These are phyloP conservation scores for Crenuchus spilurus DNA, from an alignment of 2,797 vertebrate species.

Conservation along the genomic window DNA sequence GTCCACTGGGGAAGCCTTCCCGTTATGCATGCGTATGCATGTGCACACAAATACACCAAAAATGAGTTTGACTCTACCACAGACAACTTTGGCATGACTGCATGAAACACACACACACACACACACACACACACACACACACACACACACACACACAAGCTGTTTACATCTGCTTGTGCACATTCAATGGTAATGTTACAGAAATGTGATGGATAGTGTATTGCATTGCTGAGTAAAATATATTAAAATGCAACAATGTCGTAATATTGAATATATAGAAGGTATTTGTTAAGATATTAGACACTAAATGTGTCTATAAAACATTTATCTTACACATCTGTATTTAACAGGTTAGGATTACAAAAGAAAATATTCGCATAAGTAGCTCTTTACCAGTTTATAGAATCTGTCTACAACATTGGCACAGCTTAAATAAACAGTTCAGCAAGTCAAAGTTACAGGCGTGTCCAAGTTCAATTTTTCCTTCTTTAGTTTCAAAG, in stretches of 20 bases:
- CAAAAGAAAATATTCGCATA: background rate
- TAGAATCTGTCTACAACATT: too few relatives aligned
- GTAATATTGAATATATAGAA: conserved; percentile 26
- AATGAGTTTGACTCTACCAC: too few relatives aligned
- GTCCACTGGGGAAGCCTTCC: conserved; percentile 35
- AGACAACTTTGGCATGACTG: conserved; percentile 30
- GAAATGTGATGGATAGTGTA: conserved; percentile 33
- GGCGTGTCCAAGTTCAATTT: too few relatives aligned
- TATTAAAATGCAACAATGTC: background rate
- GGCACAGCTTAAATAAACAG: too few relatives aligned
- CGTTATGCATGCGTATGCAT: conserved; percentile 1
- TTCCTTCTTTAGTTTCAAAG: too few relatives aligned
- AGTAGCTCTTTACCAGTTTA: too few relatives aligned
- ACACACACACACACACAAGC: background rate
- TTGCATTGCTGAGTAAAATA: conserved; percentile 32
- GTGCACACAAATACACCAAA: conserved; percentile 35
- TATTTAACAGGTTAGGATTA: conserved; percentile 3
- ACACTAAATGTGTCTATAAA: conserved; percentile 8
- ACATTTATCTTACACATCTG: background rate
- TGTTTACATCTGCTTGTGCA: background rate
- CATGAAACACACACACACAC: conserved; percentile 9
- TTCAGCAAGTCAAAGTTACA: too few relatives aligned
- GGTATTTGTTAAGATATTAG: background rate
- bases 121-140: conserved; percentile 1
- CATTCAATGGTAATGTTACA: conserved; percentile 36